Evolutionary conservation across 1,140 invertebrate species (phyloP), one percentile per base, ranked within the genome.

Genomic region (Meloidogyne exigua): DNA sequence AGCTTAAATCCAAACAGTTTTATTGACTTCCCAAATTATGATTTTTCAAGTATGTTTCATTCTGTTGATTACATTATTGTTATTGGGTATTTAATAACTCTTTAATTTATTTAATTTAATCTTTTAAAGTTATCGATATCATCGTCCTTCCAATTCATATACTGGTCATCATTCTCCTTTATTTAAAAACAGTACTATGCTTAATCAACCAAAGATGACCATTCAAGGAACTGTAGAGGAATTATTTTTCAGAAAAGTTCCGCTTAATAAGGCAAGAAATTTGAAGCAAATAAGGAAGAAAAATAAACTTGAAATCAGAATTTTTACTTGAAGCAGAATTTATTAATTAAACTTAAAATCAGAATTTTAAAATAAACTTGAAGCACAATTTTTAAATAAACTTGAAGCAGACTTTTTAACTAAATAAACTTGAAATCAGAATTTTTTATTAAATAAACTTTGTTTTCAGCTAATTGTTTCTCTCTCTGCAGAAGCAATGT

Each of bases 121-220:
- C 25, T 3, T 15, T 21, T 23, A 57, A 65, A 63, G 76, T 32
- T 78, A 78, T 68, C 76, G 76, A 25, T 78, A 77, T 57, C 76
- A 78, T 57, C 26, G 25, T 1, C 62, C 25, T 39, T 23, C 25
- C 12, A 77, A 76, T n/a, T 23, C 67, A 23, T 44, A 68, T 65
- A 78, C 76, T n/a, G 76, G 76, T 1, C 76, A 78, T 28, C 76
- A 78, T 66, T 78, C 76, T 49, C 76, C 76, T 23, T 57, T 78
- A 23, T 78, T 78, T 69, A 64, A 57, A 65, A 65, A 57, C 0
- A 64, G 74, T 25, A 42, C 44, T 4, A 13, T 78, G 18, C 65
- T 78, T 32, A 78, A 49, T 62, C 57, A 77, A 18, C 76, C 76
- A 10, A 57, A 49, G 9, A 75, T 68, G 36, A 78, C 76, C 9